Percentiles rank a stretch among this genome's conserved stretches.
Conservation (phyloP, 92 coral and sea anemone species). For the Zoanthus solanderi region DNA sequence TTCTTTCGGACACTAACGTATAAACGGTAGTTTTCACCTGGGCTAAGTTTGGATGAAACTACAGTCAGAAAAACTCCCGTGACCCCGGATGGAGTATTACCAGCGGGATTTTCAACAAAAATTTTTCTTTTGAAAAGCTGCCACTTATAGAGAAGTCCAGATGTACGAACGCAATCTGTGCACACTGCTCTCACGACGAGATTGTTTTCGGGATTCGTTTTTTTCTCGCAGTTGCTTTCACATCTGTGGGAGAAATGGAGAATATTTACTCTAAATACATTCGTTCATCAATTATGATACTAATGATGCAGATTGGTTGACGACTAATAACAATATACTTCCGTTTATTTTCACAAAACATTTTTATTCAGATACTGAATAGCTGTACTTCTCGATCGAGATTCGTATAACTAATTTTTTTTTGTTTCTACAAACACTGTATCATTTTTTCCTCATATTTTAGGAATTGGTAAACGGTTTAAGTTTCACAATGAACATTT, state of each 20-base stretch:
- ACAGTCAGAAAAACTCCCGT: constrained; percentile 5
- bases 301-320: too few relatives aligned
- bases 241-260: constrained; percentile 1
- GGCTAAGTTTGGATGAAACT: not conserved
- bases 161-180: constrained; percentile 39
- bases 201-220: constrained; percentile 12
- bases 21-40: constrained; percentile 18
- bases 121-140: constrained; percentile 13
- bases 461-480: too few relatives aligned
- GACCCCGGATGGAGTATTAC: constrained; percentile 5
- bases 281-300: too few relatives aligned
- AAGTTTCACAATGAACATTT: too few relatives aligned
- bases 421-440: too few relatives aligned
- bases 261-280: not conserved
- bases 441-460: too few relatives aligned
- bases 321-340: not conserved
- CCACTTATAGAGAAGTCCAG: constrained; percentile 34
- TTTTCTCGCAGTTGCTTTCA: constrained; percentile 31
- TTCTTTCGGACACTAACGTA: constrained; percentile 29
- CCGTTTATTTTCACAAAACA: not conserved
- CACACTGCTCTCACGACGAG: constrained; percentile 26
- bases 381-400: too few relatives aligned
- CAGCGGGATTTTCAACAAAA: constrained; percentile 10
- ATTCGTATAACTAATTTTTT: too few relatives aligned
- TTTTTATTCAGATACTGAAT: too few relatives aligned